Conservation (phyloP, 2,888 invertebrate genomes). For the Eilema depressum region DNA sequence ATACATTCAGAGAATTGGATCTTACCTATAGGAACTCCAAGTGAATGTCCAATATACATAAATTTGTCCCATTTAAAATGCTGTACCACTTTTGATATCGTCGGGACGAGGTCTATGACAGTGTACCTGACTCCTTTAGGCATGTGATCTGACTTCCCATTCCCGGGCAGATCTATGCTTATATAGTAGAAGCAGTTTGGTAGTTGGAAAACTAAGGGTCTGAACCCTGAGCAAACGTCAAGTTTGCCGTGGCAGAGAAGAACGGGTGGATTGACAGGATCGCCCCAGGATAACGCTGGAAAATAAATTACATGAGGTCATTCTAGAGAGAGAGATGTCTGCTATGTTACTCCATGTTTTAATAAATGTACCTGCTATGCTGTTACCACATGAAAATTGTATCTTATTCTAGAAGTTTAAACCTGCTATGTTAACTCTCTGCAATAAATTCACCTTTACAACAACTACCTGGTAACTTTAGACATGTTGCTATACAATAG, state of each 20-base stretch:
- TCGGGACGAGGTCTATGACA: conserved; percentile 62
- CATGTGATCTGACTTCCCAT: conserved; percentile 85
- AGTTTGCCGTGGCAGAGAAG: conserved; percentile 87
- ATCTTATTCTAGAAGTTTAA: too few relatives aligned
- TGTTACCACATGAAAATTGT: neutral
- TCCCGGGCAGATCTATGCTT: conserved; percentile 86
- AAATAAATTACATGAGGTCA: neutral
- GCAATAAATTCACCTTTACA: too few relatives aligned
- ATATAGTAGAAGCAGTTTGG: conserved; percentile 75
- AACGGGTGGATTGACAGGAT: conserved; percentile 78
- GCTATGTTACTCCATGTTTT: neutral
- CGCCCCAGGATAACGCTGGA: conserved; percentile 88
- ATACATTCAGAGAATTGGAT: neutral
- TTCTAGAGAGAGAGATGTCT: neutral
- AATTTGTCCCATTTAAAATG: conserved; percentile 72
- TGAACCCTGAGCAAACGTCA: conserved; percentile 88
- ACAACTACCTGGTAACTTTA: too few relatives aligned
- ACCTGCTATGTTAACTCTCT: too few relatives aligned
- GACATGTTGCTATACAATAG: too few relatives aligned
- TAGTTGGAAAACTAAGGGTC: conserved; percentile 83
- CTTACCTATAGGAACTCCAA: conserved; percentile 71
- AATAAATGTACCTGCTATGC: neutral
- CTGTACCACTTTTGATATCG: conserved; percentile 57
- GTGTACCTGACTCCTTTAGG: conserved; percentile 70
- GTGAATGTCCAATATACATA: conserved; percentile 72